A percentile compares a stretch with the other conserved stretches of the same genome.
These are phyloP conservation scores for Drosophila kanapiae DNA, from an alignment of 1,140 invertebrate species.

Conservation along the genomic window DNA sequence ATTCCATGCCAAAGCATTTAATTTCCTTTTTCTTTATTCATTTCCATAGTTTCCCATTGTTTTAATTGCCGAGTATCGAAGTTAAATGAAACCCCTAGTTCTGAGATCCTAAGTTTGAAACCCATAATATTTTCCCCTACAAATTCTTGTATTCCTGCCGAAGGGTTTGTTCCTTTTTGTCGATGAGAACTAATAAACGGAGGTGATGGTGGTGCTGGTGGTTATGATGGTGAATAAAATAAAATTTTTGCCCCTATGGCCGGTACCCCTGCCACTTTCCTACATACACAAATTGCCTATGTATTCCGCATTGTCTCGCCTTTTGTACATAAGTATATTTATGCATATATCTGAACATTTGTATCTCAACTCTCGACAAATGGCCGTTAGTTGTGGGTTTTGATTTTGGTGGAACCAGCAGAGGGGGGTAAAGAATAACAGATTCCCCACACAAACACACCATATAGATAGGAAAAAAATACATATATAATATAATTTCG, in stretches of 20 bases:
- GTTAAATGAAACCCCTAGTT: too few relatives aligned
- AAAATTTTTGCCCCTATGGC: conserved; percentile 6
- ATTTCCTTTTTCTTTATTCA: too few relatives aligned
- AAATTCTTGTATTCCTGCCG: neutral
- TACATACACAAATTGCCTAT: neutral
- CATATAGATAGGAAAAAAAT: neutral
- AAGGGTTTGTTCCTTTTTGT: conserved; percentile 15
- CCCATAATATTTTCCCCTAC: neutral
- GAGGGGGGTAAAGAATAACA: conserved; percentile 4
- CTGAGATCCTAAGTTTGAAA: too few relatives aligned
- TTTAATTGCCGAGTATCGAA: too few relatives aligned
- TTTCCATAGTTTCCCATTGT: neutral
- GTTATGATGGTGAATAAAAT: conserved; percentile 1
- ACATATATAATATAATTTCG: conserved; percentile 2
- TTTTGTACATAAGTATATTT: conserved; percentile 11
- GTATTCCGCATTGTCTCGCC: conserved; percentile 27
- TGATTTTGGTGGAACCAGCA: conserved; percentile 1
- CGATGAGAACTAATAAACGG: neutral
- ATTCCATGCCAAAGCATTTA: too few relatives aligned
- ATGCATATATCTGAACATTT: conserved; percentile 3
- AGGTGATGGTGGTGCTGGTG: conserved; percentile 3
- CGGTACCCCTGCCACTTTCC: neutral
- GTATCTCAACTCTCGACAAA: conserved; percentile 37
- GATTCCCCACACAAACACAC: conserved; percentile 11
- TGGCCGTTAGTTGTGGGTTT: conserved; percentile 26